Base-by-base conservation (phyloP, 2,888 invertebrate species). In the Dyspetes luteomarginatus region DNA sequence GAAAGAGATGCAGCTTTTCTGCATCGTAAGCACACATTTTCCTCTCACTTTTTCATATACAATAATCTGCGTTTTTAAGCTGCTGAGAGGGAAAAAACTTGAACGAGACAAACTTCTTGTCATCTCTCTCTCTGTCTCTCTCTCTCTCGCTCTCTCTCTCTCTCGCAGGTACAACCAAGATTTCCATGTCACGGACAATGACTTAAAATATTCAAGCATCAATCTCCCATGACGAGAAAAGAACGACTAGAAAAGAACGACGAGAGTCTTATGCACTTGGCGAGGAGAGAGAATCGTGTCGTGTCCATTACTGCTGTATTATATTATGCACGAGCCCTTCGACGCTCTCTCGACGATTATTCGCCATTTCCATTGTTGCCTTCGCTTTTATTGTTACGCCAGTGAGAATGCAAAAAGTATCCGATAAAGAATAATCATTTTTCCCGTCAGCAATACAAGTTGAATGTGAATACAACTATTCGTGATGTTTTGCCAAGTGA, bases 161-260 rank as follows among this genome's bases (percentile, higher is more conserved):
- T n/a, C n/a, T n/a, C n/a, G n/a, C 7, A 19, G 64, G 48, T 58
- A 30, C 56, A 28, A 45, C 50, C 36, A 22, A 75, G 52, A 77
- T 77, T 78, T 82, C 69, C 81, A 72, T 84, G 83, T 84, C 81
- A 83, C 62, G 82, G 82, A 80, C 75, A 73, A 80, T 72, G 71
- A 67, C 60, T 79, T 74, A 78, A 78, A 84, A 83, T 83, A 83
- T 86, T 84, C 78, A 79, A 76, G 60, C 62, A 74, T 74, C 74
- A 71, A 85, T 81, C 82, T 85, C 82, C 86, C 81, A 83, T 83
- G 77, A 80, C 72, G 68, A 76, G 65, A 62, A 45, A 52, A 56
- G 28, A 22, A 45, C 19, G n/a, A 55, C 58, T 19, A 19, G 36
- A 28, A 9, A 50, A 52, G n/a, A 7, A 30, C 30, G n/a, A n/a